Evolutionary conservation across 2,888 invertebrate species (phyloP).

Genomic region (Kuschelorhynchus macadamiae): DNA sequence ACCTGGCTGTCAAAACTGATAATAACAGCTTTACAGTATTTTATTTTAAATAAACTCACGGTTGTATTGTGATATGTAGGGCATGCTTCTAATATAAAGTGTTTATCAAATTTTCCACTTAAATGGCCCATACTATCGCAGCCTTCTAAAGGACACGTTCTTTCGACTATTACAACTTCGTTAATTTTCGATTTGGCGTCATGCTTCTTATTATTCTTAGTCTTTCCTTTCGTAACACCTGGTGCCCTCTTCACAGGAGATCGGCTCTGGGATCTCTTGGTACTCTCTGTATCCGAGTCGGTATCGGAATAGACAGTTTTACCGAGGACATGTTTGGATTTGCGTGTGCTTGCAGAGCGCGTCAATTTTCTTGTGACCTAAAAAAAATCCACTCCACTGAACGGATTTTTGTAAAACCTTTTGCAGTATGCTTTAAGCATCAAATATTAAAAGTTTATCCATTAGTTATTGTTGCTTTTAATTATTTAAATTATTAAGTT

Average conservation of each 20-base stretch:
- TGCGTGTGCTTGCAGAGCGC: slow-evolving; percentile 78
- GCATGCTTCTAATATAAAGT: slow-evolving; percentile 93
- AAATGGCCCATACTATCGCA: slow-evolving; percentile 93
- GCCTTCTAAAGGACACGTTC: slow-evolving; percentile 87
- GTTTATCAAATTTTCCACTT: slow-evolving; percentile 83
- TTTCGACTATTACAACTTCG: slow-evolving; percentile 69
- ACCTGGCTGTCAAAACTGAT: too few species aligned
- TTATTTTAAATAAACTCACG: too few species aligned
- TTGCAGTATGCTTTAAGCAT: too few species aligned
- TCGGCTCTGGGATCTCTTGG: slow-evolving; percentile 72
- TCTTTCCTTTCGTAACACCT: slow-evolving; percentile 70
- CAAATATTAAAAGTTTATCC: too few species aligned
- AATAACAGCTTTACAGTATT: too few species aligned
- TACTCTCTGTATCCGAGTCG: slow-evolving; percentile 77
- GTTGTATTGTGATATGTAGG: slow-evolving; percentile 92
- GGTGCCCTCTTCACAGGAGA: slow-evolving; percentile 77
- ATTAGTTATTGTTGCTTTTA: too few species aligned
- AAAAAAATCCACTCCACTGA: too few species aligned
- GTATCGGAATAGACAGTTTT: slow-evolving; percentile 75
- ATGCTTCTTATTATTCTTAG: slow-evolving; percentile 65
- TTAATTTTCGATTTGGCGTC: slow-evolving; percentile 61
- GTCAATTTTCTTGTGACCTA: slow-evolving; percentile 77
- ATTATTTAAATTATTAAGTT: too few species aligned
- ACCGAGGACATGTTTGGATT: slow-evolving; percentile 75
- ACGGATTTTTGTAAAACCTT: too few species aligned